Percentiles rank a stretch among this genome's conserved stretches.
These are phyloP conservation scores for Alfaro cultratus DNA, from an alignment of 2,797 vertebrate species.

Conservation along the genomic window DNA sequence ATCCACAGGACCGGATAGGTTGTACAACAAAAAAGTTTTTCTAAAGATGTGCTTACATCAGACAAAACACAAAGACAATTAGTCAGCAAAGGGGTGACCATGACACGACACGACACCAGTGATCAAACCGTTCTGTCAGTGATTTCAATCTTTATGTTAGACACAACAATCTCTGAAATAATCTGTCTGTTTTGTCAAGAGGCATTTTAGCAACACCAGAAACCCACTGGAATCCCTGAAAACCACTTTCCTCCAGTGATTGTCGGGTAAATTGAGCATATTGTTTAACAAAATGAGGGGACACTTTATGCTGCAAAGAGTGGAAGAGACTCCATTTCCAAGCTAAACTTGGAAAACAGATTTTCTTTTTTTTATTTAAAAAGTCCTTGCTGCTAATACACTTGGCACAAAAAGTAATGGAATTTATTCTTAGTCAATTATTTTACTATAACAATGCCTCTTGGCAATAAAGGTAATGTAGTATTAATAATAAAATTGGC, in stretches of 20 bases:
- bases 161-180: background rate
- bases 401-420: background rate
- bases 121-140: background rate
- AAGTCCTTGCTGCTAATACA: background rate
- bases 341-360: background rate
- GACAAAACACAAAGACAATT: background rate
- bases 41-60: background rate
- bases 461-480: background rate
- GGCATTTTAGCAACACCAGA: background rate
- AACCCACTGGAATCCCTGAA: background rate
- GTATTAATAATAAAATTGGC: background rate
- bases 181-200: background rate
- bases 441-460: background rate
- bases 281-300: background rate
- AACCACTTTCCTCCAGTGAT: background rate
- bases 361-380: background rate
- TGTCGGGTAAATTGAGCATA: background rate
- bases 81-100: background rate
- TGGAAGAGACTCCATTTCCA: background rate
- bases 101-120: background rate
- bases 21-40: too few species aligned
- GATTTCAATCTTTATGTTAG: background rate
- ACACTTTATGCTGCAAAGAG: background rate
- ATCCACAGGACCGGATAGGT: background rate
- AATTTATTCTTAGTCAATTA: background rate